Evolutionary conservation across 2,888 invertebrate genomes (phyloP), one percentile per base, ranked within the genome.

Genomic region (Tuta absoluta): DNA sequence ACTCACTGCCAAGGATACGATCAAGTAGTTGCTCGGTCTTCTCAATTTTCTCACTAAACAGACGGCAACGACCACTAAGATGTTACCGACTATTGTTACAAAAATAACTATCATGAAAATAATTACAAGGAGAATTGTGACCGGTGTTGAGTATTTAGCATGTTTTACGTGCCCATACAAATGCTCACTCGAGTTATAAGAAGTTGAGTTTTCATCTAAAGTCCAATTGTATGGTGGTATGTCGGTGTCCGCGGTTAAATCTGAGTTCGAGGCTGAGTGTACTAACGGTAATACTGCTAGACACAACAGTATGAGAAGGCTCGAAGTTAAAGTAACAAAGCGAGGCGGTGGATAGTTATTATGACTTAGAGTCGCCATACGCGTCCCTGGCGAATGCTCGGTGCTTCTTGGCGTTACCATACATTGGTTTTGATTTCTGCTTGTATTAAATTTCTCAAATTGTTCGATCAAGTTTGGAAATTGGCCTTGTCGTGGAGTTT

Each of bases 1-100:
- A 72, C 98, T 98, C 68, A 99, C 96, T 66, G 99, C 99, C 78
- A 99, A 92, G 56, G 98, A 98, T 57, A 99, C 98, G 64, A 99
- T 94, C 69, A 98, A 92, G 83, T 97, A 97, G 90, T 98, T 98
- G 88, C 97, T 98, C 62, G 96, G 97, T 75, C 96, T 94, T 77
- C 97, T 94, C 76, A 99, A 91, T 78, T 98, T 97, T 67, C 98
- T 94, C 72, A 99, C 99, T 77, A 98, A 95, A 80, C 98, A 97
- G 63, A 99, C 98, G 65, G 99, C 99, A 41, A 98, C 95, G 86
- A 98, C 98, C 74, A 99, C 98, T 66, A 99, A 92, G 66, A 98
- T 94, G 91, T 99, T 98, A 59, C 97, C 97, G 66, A 97, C 93
- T 68, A 96, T 94, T 3, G 97, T 97, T 69, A 95, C 95, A 67